phyloP scores from a whole-genome alignment of 2,113 vertebrate genomes.

The Coturnix japonica region DNA sequence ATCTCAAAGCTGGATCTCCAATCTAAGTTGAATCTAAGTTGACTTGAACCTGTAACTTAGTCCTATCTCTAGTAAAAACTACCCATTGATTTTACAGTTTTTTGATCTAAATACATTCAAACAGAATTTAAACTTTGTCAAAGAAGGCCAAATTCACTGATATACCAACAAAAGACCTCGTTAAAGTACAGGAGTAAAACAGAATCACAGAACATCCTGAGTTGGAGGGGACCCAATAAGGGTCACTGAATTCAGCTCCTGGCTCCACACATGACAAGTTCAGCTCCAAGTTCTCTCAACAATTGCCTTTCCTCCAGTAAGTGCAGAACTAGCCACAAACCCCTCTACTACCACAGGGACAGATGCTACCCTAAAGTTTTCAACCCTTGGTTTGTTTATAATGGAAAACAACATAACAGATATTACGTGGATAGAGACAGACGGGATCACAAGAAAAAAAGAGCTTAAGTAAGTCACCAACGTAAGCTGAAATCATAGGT shows the following conservation, averaged over 20 bases:
- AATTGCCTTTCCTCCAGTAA: neutral
- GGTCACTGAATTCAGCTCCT: no score
- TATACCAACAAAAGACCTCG: neutral
- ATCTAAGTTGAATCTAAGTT: neutral
- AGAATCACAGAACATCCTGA: no score
- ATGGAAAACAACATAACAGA: neutral
- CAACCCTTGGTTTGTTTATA: neutral
- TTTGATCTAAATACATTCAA: neutral
- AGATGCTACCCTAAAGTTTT: neutral
- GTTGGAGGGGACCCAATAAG: no score
- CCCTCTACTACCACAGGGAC: neutral
- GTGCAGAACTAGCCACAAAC: neutral
- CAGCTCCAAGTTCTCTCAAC: neutral
- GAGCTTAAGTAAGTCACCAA: neutral
- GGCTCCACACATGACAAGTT: neutral
- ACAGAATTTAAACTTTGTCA: neutral
- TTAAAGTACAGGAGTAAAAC: neutral
- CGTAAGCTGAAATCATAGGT: neutral
- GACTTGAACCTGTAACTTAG: neutral
- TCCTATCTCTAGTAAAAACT: neutral
- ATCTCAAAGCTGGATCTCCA: neutral
- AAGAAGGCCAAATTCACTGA: neutral
- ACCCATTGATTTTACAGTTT: neutral
- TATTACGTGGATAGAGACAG: neutral
- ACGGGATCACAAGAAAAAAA: neutral